Percentiles rank a stretch among this genome's conserved stretches.
phyloP scores from a whole-genome alignment of 2,797 vertebrate genomes.

The Sebastes steindachneri region DNA sequence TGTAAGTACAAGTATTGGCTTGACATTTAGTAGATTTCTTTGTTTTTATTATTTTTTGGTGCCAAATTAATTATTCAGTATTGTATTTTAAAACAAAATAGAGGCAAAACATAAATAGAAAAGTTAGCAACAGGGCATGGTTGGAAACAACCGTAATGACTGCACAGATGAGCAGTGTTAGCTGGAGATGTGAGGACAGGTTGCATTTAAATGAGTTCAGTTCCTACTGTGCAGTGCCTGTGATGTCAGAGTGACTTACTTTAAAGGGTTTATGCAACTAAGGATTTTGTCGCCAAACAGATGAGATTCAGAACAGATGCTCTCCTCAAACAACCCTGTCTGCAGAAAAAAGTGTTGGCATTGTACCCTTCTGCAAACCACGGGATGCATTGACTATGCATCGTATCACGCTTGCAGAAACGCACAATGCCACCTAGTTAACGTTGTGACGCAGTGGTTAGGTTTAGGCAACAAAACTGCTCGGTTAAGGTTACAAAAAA shows the following conservation, averaged over 20 bases:
- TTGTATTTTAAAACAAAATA: background rate
- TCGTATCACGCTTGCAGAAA: too few relatives aligned
- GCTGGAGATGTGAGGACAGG: background rate
- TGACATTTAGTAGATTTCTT: background rate
- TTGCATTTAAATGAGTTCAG: slow-evolving; percentile 25
- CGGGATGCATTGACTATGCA: background rate
- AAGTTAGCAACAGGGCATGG: background rate
- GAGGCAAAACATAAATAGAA: background rate
- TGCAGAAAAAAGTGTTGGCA: background rate
- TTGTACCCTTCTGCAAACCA: background rate
- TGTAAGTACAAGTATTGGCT: background rate
- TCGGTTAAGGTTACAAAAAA: background rate
- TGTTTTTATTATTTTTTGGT: background rate
- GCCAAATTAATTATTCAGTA: slow-evolving; percentile 1
- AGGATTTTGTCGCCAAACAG: background rate
- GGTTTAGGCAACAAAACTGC: background rate
- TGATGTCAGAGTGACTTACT: slow-evolving; percentile 29
- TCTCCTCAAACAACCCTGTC: background rate
- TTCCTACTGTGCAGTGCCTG: background rate
- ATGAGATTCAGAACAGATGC: slow-evolving; percentile 3
- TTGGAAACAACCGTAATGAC: background rate
- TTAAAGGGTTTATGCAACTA: slow-evolving; percentile 15
- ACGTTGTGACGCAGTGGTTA: background rate
- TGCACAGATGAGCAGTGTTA: background rate
- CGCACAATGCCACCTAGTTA: background rate